phyloP scores from a whole-genome alignment of 2,113 vertebrate species.

The Galbula dea region DNA sequence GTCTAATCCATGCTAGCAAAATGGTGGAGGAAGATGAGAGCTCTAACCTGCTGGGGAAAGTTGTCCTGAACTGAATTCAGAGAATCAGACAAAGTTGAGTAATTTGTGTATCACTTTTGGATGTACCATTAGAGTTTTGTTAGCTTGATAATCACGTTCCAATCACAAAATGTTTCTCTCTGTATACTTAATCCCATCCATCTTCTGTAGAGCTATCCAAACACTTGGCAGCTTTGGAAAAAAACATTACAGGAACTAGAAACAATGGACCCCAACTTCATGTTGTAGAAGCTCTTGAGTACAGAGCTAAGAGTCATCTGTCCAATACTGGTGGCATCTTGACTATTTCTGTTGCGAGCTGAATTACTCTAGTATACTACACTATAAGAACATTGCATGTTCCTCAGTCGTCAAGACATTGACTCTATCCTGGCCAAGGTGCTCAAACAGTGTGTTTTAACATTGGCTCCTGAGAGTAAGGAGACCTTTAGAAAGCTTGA shows the following conservation, averaged over 20 bases:
- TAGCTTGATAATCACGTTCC: not conserved
- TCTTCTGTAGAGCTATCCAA: not conserved
- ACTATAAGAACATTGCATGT: not conserved
- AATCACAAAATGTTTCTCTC: not conserved
- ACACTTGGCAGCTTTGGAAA: not conserved
- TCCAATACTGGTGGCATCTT: not conserved
- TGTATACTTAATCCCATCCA: not conserved
- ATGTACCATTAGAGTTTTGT: conserved; percentile 17
- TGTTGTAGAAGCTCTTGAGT: not conserved
- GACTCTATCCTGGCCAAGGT: not conserved
- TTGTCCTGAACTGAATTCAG: not conserved
- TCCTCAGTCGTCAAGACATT: not conserved
- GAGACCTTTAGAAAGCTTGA: not conserved
- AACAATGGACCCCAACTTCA: not conserved
- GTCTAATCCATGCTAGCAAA: not conserved
- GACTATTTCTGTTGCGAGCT: not conserved
- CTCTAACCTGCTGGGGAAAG: not conserved
- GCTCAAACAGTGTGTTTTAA: not conserved
- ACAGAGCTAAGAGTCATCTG: not conserved
- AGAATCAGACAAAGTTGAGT: not conserved
- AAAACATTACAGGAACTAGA: not conserved
- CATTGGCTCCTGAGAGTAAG: not conserved
- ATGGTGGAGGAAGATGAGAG: not conserved
- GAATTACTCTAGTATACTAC: not conserved
- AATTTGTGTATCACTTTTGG: not conserved